Evolutionary conservation across 2,888 invertebrate genomes (phyloP).

Genomic region (Clitarchus hookeri): DNA sequence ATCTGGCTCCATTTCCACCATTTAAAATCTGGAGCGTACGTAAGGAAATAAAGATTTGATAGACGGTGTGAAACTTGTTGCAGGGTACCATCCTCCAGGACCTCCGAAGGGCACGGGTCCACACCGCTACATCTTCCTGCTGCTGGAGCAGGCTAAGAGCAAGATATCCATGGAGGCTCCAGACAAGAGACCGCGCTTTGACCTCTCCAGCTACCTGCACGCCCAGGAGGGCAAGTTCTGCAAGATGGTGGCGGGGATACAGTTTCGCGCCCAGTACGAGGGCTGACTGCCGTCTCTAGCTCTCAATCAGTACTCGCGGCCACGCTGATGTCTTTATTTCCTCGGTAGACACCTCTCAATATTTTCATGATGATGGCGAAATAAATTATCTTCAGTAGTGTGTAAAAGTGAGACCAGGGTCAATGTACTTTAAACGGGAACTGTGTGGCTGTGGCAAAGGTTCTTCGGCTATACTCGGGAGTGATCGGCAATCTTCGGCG

Average conservation of each 20-base stretch:
- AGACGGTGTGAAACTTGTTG: neutral
- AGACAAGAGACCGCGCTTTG: slow-evolving; percentile 35
- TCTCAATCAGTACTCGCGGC: too few relatives aligned
- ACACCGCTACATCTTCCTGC: slow-evolving; percentile 57
- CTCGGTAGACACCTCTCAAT: too few relatives aligned
- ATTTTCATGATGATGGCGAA: too few relatives aligned
- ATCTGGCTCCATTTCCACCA: too few relatives aligned
- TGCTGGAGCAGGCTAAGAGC: slow-evolving; percentile 54
- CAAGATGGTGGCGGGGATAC: slow-evolving; percentile 40
- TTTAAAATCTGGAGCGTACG: neutral
- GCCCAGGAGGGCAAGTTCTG: slow-evolving; percentile 33
- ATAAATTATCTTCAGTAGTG: too few relatives aligned
- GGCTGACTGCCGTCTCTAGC: neutral
- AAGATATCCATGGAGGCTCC: slow-evolving; percentile 16
- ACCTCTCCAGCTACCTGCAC: slow-evolving; percentile 37
- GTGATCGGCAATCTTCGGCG: too few relatives aligned
- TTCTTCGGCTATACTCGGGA: too few relatives aligned
- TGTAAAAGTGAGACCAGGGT: too few relatives aligned
- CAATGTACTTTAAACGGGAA: too few relatives aligned
- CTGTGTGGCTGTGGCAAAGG: too few relatives aligned
- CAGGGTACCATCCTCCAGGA: slow-evolving; percentile 58
- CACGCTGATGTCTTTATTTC: too few relatives aligned
- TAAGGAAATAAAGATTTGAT: neutral
- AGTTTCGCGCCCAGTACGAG: slow-evolving; percentile 36
- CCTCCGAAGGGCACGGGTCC: slow-evolving; percentile 58